Evolutionary conservation across 2,113 vertebrate species (phyloP), one percentile per base, ranked within the genome.

Genomic region (Nasalis larvatus): DNA sequence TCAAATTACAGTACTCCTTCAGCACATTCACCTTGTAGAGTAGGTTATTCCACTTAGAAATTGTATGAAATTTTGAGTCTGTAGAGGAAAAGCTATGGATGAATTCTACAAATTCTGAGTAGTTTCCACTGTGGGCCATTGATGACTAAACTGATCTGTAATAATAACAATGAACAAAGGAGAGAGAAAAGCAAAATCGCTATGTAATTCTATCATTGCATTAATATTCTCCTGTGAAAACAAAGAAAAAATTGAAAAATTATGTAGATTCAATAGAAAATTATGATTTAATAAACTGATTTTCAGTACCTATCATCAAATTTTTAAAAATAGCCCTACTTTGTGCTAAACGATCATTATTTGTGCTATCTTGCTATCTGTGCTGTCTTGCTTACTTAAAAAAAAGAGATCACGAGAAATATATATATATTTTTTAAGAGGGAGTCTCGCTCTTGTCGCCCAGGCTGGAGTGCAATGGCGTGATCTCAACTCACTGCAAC

Each of bases 21-120:
- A 89, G 92, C 40, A 93, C 4, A 8, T 60, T 96, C 94, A 95
- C 66, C 56, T 97, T 74, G 49, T 27, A 85, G 42, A 97, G 42
- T 47, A 96, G 6, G 49, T 77, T 97, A 96, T 77, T 95, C 63
- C 71, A 66, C 68, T 95, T 86, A 91, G n/a, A 97, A 89, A 97
- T 60, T 49, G 80, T 27, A 77, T 63, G 77, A 77, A 66, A 6
- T 27, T 87, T 95, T 95, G 37, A 69, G 80, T 23, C 78, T 63
- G 56, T 16, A 91, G 60, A 76, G 40, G 58, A 71, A n/a, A 95
- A 90, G 2, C 52, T 56, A 7, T 30, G 49, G 6, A 91, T 56
- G 18, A 88, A 95, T 56, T 66, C 60, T 73, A 47, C 49, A 89
- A 45, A 92, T 96, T 92, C 88, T 93, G 32, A 83, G 40, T 58